Evolutionary conservation across 2,888 invertebrate species (phyloP).

Genomic region (Meliscaeva auricollis): DNA sequence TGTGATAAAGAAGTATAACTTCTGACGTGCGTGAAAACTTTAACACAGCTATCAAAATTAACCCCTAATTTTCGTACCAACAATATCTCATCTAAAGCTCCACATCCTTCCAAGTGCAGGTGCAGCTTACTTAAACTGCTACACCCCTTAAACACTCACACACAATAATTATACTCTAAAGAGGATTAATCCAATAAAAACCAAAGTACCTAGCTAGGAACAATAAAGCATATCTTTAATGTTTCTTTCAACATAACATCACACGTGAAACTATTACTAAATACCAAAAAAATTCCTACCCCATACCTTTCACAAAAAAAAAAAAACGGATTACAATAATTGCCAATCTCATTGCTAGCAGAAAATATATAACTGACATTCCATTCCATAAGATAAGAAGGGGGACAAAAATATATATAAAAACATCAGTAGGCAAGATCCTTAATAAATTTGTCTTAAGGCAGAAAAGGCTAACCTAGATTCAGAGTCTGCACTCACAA

Average conservation of each 20-base stretch:
- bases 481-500: constrained; percentile 78
- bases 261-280: constrained; percentile 65
- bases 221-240: not conserved
- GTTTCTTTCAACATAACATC: not conserved
- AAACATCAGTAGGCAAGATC: constrained; percentile 32
- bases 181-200: constrained; percentile 63
- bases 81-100: no score
- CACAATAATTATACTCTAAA: constrained; percentile 16
- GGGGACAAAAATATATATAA: no score
- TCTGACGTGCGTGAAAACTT: no score
- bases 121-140: no score
- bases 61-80: no score
- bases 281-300: constrained; percentile 1
- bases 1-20: no score
- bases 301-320: constrained; percentile 10
- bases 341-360: constrained; percentile 57
- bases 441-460: constrained; percentile 74
- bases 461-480: constrained; percentile 72
- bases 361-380: constrained; percentile 35
- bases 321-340: constrained; percentile 64
- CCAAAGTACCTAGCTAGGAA: not conserved
- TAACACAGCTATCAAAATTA: no score
- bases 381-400: constrained; percentile 41
- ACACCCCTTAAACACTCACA: not conserved
- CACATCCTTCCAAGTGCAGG: no score